Evolutionary conservation across 2,888 invertebrate species (phyloP), one percentile per base, ranked within the genome.

Genomic region (Volucella bombylans): DNA sequence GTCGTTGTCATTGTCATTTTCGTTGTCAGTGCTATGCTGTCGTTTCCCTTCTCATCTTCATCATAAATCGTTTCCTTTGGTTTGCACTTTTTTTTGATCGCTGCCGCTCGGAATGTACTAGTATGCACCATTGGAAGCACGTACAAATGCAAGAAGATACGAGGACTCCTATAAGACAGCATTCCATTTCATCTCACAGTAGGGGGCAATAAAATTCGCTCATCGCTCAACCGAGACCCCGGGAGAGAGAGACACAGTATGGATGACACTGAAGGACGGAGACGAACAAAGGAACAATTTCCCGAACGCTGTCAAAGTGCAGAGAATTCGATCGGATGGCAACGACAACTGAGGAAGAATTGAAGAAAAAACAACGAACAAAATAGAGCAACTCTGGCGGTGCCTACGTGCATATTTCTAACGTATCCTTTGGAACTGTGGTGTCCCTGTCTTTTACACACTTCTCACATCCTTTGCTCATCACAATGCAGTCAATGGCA

Each of bases 21-120:
- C 41, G 11, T 18, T 43, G 61, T 15, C 18, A 39, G 18, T 43
- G 31, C 31, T 31, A 6, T 31, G 31, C 6, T 31, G 43, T 31
- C 9, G 39, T 10, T 71, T 6, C 49, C 54, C 11, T 14, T 78
- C 11, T 61, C 43, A 57, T 50, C 49, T 10, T 31, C 31, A 23
- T 82, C 71, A 82, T 82, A 78, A 78, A 82, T 78, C 78, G 50
- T 72, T 71, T 65, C 12, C 47, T 76, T 61, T 61, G 8, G 59
- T 61, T 69, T 78, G 62, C 62, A 31, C 62, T 68, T 61, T 61
- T 52, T 23, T 11, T 54, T 39, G 38, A 31, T 41, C 12, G 8
- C 2, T 50, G 50, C 31, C 1, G 0, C 8, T 3, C 23, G 14
- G 38, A 14, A 23, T n/a, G 41, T 45, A 39, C 55, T 55, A 8